Base-by-base conservation (phyloP, 2,888 invertebrate species). In the Teleiodes luculella region DNA sequence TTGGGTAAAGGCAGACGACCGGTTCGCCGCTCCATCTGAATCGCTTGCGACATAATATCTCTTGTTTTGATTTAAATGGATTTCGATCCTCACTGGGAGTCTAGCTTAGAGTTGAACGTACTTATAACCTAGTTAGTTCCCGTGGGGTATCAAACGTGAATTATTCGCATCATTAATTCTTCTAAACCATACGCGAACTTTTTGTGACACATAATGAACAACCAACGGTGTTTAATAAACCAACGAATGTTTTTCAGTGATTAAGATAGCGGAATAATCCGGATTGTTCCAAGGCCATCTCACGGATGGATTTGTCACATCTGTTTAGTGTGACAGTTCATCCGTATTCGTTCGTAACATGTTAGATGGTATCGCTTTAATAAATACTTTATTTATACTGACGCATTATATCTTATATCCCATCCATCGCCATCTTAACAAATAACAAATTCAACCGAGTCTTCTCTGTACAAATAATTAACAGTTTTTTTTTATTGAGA, bases 281-380 rank as follows among this genome's bases (percentile, higher is more conserved):
- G 55, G 49, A 35, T 36, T 56, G 56, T 57, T 50, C 53, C 70
- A 75, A 78, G 74, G 77, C 64, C 68, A 65, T 51, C 43, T 46
- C 52, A 41, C 18, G 18, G 14, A 11, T 36, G 41, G 58, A 46
- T 54, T 54, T 43, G 46, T 35, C 37, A 51, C 55, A 55, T 47
- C 47, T 55, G 49, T 55, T 41, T 52, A 14, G 2, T 33, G 36
- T 10, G 53, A 36, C 36, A 67, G 66, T 69, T 74, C 63, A 74
- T 78, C 73, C 63, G 70, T 67, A 74, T n/a, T n/a, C n/a, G n/a
- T 74, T 76, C 68, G 72, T 71, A 74, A 70, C 69, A 67, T 65
- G 61, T 65, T 66, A 70, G 74, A 77, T 76, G 71, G 66, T 72
- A 78, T 76, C 72, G 20, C 28, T 33, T 6, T 49, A 72, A 70